Conservation (phyloP, 2,888 invertebrate species). For the Caradrina kadenii region DNA sequence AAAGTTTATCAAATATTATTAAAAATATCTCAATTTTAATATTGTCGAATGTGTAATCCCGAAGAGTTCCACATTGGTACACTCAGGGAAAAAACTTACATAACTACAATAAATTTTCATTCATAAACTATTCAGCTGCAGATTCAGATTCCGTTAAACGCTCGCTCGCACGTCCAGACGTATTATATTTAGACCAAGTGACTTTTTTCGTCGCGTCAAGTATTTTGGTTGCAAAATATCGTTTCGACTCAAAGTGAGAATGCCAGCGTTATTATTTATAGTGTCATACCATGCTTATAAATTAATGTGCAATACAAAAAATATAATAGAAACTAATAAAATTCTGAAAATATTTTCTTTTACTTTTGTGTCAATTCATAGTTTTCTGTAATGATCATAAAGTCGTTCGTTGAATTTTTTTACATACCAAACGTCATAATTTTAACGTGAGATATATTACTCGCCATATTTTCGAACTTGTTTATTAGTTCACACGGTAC, state of each 20-base stretch:
- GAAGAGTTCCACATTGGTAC: constrained; percentile 12
- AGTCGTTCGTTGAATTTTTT: constrained; percentile 21
- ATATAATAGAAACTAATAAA: constrained; percentile 48
- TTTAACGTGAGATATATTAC: constrained; percentile 26
- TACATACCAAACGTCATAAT: constrained; percentile 12
- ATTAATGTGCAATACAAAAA: constrained; percentile 58
- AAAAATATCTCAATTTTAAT: not conserved
- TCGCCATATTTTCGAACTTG: constrained; percentile 26
- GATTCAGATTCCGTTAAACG: constrained; percentile 69
- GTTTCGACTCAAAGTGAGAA: constrained; percentile 70
- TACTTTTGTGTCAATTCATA: constrained; percentile 47
- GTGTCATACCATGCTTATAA: constrained; percentile 51
- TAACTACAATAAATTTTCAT: constrained; percentile 74
- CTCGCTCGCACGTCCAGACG: constrained; percentile 75
- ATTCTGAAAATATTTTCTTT: constrained; percentile 49
- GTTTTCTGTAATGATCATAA: constrained; percentile 45
- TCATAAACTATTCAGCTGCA: constrained; percentile 76
- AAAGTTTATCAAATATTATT: not conserved
- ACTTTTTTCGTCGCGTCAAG: constrained; percentile 79
- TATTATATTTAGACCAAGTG: constrained; percentile 77
- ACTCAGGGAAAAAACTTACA: constrained; percentile 62
- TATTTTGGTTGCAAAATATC: constrained; percentile 84
- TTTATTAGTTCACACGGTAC: constrained; percentile 34
- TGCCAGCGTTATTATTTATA: constrained; percentile 60
- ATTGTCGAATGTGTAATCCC: not conserved